These are phyloP conservation scores for Callyntrura guangdongensis DNA, from an alignment of 2,888 invertebrate species.

Conservation along the genomic window DNA sequence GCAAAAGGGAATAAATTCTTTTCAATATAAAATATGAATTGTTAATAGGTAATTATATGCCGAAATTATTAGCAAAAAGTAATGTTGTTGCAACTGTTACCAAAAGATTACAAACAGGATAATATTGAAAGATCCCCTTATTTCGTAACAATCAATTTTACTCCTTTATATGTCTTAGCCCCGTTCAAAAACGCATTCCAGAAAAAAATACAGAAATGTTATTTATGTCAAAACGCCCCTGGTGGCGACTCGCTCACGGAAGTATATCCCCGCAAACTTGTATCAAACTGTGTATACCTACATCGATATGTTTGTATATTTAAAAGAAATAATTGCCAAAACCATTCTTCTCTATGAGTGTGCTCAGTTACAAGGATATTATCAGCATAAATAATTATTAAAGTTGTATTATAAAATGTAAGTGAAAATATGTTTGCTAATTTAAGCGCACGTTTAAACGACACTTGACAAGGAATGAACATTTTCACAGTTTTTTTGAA, in stretches of 20 bases:
- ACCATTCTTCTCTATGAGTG: not conserved
- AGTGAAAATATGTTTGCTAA: no score
- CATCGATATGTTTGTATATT: no score
- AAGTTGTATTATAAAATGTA: no score
- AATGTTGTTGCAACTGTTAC: not conserved
- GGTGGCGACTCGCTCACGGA: not conserved
- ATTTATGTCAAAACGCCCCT: not conserved
- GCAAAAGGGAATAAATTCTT: not conserved
- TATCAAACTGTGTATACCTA: no score
- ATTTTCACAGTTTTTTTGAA: not conserved
- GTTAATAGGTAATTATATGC: not conserved
- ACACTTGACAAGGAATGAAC: not conserved
- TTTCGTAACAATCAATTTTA: not conserved
- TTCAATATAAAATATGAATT: not conserved
- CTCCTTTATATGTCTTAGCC: not conserved
- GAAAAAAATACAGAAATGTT: no score
- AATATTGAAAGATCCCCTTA: not conserved
- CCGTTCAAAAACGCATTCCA: constrained; percentile 26
- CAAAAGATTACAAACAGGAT: not conserved
- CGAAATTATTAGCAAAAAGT: not conserved
- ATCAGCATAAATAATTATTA: not conserved
- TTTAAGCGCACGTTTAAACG: not conserved
- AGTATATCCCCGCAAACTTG: not conserved
- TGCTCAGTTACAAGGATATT: constrained; percentile 43
- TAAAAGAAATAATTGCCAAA: no score